A percentile compares a stretch with the other conserved stretches of the same genome.
Evolutionary conservation across 1,140 invertebrate genomes (phyloP).

Genomic region (Euwallacea similis): DNA sequence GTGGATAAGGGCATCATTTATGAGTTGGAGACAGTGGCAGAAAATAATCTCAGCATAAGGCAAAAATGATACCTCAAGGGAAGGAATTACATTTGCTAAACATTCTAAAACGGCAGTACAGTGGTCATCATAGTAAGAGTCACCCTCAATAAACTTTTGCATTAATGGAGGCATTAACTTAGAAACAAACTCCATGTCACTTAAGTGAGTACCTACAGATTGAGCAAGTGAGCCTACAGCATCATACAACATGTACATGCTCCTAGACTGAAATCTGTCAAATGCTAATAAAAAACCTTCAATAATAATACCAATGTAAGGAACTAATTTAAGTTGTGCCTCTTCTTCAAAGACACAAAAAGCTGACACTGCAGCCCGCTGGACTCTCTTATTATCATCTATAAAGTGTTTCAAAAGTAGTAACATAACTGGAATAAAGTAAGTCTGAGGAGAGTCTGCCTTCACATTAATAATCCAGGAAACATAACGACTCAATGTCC

Average conservation of each 20-base stretch:
- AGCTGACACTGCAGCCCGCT: slow-evolving; percentile 98
- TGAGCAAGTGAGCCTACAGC: slow-evolving; percentile 97
- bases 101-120: slow-evolving; percentile 97
- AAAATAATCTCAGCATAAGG: slow-evolving; percentile 98
- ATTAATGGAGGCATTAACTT: slow-evolving; percentile 98
- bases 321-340: slow-evolving; percentile 95
- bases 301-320: slow-evolving; percentile 93
- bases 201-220: slow-evolving; percentile 94
- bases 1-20: slow-evolving; percentile 84
- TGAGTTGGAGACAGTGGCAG: slow-evolving; percentile 89
- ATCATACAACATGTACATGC: slow-evolving; percentile 97
- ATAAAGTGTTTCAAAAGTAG: slow-evolving; percentile 94
- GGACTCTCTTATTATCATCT: slow-evolving; percentile 97
- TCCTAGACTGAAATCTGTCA: slow-evolving; percentile 94
- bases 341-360: slow-evolving; percentile 99
- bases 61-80: slow-evolving; percentile 92
- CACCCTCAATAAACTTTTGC: slow-evolving; percentile 95
- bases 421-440: slow-evolving; percentile 92
- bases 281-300: slow-evolving; percentile 97
- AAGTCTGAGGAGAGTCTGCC: slow-evolving; percentile 84
- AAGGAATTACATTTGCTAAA: slow-evolving; percentile 94
- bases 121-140: slow-evolving; percentile 89
- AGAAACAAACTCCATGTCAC: slow-evolving; percentile 93
- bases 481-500: slow-evolving; percentile 96
- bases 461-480: slow-evolving; percentile 87